Percentiles rank a stretch among this genome's conserved stretches.
Evolutionary conservation across 2,113 vertebrate genomes (phyloP).

Genomic region (Ictalurus furcatus): DNA sequence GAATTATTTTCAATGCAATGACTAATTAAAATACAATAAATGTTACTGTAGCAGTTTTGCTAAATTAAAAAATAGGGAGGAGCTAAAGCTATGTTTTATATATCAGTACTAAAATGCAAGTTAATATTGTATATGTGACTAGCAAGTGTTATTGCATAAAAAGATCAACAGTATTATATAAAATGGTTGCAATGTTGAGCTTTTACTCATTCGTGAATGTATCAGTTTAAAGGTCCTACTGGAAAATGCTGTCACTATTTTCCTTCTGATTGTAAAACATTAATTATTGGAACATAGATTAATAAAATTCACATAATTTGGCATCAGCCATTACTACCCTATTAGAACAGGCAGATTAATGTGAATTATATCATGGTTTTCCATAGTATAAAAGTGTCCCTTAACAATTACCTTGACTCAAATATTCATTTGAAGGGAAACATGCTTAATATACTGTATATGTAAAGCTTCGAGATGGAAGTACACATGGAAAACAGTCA

Average conservation of each 20-base stretch:
- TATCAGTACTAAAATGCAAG: not conserved
- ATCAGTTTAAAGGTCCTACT: conserved; percentile 56
- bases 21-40: conserved; percentile 3
- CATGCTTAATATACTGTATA: not conserved
- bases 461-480: not conserved
- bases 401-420: conserved; percentile 52
- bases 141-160: not conserved
- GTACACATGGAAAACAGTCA: not conserved
- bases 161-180: not conserved
- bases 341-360: conserved; percentile 65
- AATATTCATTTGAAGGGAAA: conserved; percentile 65
- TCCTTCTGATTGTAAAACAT: conserved; percentile 71
- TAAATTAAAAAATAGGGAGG: not conserved
- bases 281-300: conserved; percentile 65
- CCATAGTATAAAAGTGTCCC: conserved; percentile 57
- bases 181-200: not conserved
- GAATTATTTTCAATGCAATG: not conserved
- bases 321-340: conserved; percentile 62
- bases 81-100: not conserved
- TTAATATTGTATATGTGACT: not conserved
- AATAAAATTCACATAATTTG: conserved; percentile 68
- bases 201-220: conserved; percentile 26
- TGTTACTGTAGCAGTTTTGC: not conserved
- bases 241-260: conserved; percentile 73
- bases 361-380: conserved; percentile 72